Conservation (phyloP, 2,888 invertebrate species). For the Embidobia sp. region DNA sequence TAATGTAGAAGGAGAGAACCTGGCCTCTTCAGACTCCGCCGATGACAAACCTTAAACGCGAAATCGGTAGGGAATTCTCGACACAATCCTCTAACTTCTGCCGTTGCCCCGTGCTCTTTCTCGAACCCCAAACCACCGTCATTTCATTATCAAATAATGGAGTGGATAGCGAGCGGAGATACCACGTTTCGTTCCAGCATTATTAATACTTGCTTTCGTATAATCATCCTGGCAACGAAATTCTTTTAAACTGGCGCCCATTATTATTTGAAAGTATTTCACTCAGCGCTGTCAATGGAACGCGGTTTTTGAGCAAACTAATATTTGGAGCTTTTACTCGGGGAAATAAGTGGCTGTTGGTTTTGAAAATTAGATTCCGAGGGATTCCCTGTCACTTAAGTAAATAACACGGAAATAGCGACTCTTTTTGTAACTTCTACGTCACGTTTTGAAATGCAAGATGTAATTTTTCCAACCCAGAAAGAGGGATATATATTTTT, state of each 20-base stretch:
- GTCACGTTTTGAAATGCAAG: too few relatives aligned
- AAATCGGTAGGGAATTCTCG: slow-evolving; percentile 70
- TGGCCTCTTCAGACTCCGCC: slow-evolving; percentile 49
- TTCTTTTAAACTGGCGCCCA: slow-evolving; percentile 29
- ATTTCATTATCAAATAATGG: slow-evolving; percentile 67
- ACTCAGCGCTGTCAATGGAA: slow-evolving; percentile 22
- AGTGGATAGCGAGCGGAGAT: slow-evolving; percentile 44
- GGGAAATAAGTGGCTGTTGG: neutral
- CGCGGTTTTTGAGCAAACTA: slow-evolving; percentile 11
- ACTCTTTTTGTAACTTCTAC: neutral
- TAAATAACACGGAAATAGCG: slow-evolving; percentile 1
- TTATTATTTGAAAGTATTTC: slow-evolving; percentile 24
- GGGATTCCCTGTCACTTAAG: neutral
- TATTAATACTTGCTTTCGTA: slow-evolving; percentile 51
- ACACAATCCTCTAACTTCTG: slow-evolving; percentile 60
- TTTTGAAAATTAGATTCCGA: slow-evolving; percentile 16
- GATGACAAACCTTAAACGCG: slow-evolving; percentile 66
- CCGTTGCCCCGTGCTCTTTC: slow-evolving; percentile 33
- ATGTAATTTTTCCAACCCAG: neutral
- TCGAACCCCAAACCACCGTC: slow-evolving; percentile 36
- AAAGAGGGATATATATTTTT: neutral
- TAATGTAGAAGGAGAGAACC: slow-evolving; percentile 37
- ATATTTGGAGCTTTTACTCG: slow-evolving; percentile 28
- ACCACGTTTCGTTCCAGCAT: slow-evolving; percentile 10
- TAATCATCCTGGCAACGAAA: slow-evolving; percentile 26